Evolutionary conservation across 2,888 invertebrate genomes (phyloP).

Genomic region (Pyrrhia umbra): DNA sequence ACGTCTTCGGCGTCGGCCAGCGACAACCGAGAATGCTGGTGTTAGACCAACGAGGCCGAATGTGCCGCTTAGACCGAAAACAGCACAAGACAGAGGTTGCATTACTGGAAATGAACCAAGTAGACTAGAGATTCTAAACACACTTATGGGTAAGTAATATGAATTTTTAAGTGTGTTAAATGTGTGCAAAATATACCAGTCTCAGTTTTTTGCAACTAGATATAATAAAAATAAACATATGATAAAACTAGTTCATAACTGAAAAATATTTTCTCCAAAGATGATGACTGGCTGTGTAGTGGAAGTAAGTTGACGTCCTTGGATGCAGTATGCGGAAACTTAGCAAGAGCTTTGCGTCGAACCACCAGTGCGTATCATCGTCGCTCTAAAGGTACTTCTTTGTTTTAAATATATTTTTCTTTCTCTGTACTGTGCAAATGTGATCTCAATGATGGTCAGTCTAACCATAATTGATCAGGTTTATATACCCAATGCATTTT

Average conservation of each 20-base stretch:
- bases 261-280: conserved; percentile 61
- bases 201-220: too few relatives aligned
- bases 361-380: conserved; percentile 54
- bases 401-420: too few relatives aligned
- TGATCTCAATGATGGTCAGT: too few relatives aligned
- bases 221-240: too few relatives aligned
- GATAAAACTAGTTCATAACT: too few relatives aligned
- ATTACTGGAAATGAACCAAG: conserved; percentile 67
- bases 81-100: conserved; percentile 71
- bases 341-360: conserved; percentile 82
- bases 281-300: conserved; percentile 84
- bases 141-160: conserved; percentile 82
- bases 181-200: too few relatives aligned
- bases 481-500: too few relatives aligned
- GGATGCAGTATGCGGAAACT: conserved; percentile 85
- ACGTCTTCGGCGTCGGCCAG: conserved; percentile 73
- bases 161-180: too few relatives aligned
- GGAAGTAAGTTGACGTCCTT: conserved; percentile 86
- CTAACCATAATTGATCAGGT: too few relatives aligned
- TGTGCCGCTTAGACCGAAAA: conserved; percentile 76
- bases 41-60: conserved; percentile 68
- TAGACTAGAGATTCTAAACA: conserved; percentile 81
- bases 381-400: conserved; percentile 38
- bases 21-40: conserved; percentile 81
- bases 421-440: too few relatives aligned